Evolutionary conservation across 2,888 invertebrate species (phyloP).

Genomic region (Caenorhabditis sinica): DNA sequence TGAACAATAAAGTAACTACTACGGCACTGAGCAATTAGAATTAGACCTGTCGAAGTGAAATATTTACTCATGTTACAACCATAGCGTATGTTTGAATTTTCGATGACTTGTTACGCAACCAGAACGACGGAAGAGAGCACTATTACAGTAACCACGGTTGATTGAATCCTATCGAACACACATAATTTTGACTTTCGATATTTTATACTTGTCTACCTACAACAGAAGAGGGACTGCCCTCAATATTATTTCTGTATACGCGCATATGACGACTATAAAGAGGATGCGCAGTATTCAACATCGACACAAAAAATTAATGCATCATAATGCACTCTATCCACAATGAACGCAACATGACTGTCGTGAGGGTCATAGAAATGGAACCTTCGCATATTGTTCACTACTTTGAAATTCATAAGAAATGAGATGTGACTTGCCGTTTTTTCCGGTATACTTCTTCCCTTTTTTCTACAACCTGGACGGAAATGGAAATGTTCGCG

Average conservation of each 20-base stretch:
- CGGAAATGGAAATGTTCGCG: neutral
- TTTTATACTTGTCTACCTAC: constrained; percentile 44
- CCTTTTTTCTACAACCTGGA: neutral
- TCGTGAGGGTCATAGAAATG: constrained; percentile 50
- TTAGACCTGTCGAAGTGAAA: neutral
- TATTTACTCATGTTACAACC: constrained; percentile 31
- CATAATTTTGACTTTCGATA: constrained; percentile 32
- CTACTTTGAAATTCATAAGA: constrained; percentile 53
- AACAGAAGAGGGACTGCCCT: constrained; percentile 9
- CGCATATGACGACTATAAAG: constrained; percentile 33
- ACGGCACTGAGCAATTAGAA: constrained; percentile 25
- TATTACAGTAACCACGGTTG: constrained; percentile 58
- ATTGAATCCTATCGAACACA: constrained; percentile 43
- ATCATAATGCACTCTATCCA: constrained; percentile 65
- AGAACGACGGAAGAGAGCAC: constrained; percentile 27
- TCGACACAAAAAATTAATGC: constrained; percentile 61
- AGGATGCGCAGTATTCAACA: constrained; percentile 34
- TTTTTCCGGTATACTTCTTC: constrained; percentile 4
- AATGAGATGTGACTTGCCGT: constrained; percentile 51
- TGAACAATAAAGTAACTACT: neutral
- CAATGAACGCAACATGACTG: constrained; percentile 52
- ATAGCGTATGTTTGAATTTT: constrained; percentile 22
- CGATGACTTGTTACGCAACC: constrained; percentile 10
- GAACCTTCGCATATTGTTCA: constrained; percentile 54
- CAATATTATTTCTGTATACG: constrained; percentile 41